A percentile compares a stretch with the other conserved stretches of the same genome.
Evolutionary conservation across 2,113 vertebrate genomes (phyloP).

Genomic region (Spea bombifrons): DNA sequence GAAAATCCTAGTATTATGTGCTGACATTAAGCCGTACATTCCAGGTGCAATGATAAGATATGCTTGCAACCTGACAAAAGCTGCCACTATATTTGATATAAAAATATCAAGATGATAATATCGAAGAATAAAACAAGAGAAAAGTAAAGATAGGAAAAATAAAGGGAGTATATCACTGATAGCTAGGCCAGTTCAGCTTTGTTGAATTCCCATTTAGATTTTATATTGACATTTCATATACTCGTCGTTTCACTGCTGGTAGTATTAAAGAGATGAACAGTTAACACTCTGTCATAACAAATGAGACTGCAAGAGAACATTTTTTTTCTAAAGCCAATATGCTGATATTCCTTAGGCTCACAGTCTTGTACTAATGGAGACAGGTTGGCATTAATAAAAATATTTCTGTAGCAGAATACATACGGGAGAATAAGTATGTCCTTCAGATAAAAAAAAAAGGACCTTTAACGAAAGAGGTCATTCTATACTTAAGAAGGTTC

Average conservation of each 20-base stretch:
- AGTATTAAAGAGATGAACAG: neutral
- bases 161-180: neutral
- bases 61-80: neutral
- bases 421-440: neutral
- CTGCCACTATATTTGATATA: neutral
- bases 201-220: neutral
- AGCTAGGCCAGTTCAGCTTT: too few species aligned
- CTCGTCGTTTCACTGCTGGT: neutral
- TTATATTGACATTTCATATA: slow-evolving; percentile 2
- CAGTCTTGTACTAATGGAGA: neutral
- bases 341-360: neutral
- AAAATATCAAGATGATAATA: neutral
- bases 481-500: too few species aligned
- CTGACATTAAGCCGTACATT: neutral
- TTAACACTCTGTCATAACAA: slow-evolving; percentile 1
- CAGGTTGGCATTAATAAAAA: neutral
- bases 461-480: neutral
- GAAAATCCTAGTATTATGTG: neutral
- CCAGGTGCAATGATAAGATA: neutral
- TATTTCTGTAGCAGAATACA: neutral
- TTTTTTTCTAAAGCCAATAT: slow-evolving; percentile 4
- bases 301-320: neutral
- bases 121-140: neutral
- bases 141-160: neutral
- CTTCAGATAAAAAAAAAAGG: neutral